Evolutionary conservation across 2,888 invertebrate species (phyloP), one percentile per base, ranked within the genome.

Genomic region (Rapana venosa): DNA sequence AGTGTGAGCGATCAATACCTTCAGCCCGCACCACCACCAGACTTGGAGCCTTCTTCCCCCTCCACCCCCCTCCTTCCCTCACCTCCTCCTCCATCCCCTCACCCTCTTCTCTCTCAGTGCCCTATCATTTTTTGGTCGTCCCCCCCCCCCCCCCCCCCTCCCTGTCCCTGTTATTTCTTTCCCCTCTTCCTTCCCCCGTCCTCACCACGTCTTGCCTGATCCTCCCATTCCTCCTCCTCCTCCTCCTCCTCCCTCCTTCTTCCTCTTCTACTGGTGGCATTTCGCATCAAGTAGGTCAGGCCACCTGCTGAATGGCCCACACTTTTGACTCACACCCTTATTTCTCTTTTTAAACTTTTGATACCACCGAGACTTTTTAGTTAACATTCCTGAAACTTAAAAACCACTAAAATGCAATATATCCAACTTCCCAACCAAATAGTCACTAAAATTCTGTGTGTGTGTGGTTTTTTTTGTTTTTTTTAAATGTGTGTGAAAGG

Each of bases 281-380:
- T 77, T 1, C 13, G 77, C 77, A 77, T 77, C 77, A 77, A 77
- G 47, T 81, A 81, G 81, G 81, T 81, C 47, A 81, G 22, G 36
- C 81, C 81, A 81, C 81, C 81, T 81, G 81, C 81, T 81, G 81
- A 81, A 47, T 47, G 36, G 79, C 32, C 35, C 22, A 2, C 1
- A 0, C 36, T 36, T 36, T 1, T 6, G 77, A 77, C 77, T 35
- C 77, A 35, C 61, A 61, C 22, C 15, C 8, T 58, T 58, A 58
- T 58, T 58, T 58, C 8, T 61, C 1, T 61, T 1, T 61, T 61
- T 61, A 13, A 20, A 61, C n/a, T 61, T 15, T 61, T 61, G 15
- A 20, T 61, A 22, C 22, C 1, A 22, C n/a, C n/a, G n/a, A 0
- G 22, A n/a, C 2, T 47, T 8, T n/a, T 47, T 2, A 47, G 8